These are phyloP conservation scores for Penaeus vannamei DNA, from an alignment of 1,140 invertebrate genomes.

Conservation along the genomic window DNA sequence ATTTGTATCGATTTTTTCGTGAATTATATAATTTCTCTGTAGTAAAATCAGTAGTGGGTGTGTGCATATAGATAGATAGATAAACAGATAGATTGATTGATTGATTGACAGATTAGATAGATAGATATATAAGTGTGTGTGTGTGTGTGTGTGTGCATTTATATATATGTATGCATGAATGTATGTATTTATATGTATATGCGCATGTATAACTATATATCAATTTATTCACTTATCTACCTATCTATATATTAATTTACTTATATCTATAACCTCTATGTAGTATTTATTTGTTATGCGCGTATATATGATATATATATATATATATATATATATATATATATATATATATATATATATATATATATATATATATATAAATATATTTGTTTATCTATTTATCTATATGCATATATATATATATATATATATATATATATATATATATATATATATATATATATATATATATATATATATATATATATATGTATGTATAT, in stretches of 20 bases:
- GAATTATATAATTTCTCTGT: background rate
- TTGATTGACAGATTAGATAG: no score
- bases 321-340: constrained; percentile 12
- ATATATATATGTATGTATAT: no score
- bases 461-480: no score
- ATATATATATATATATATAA: constrained; percentile 7
- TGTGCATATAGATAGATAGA: background rate
- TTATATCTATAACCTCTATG: background rate
- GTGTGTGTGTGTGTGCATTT: background rate
- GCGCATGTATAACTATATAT: no score
- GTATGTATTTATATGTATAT: no score
- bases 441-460: no score
- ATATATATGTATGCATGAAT: background rate
- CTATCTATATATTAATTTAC: background rate
- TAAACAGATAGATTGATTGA: no score
- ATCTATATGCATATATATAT: no score
- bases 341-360: constrained; percentile 28
- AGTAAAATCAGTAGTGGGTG: no score
- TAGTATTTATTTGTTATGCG: background rate
- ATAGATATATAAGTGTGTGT: background rate
- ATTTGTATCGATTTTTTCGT: no score
- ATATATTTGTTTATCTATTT: background rate
- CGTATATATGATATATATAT: constrained; percentile 8
- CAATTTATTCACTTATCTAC: background rate
- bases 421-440: no score